phyloP scores from a whole-genome alignment of 1,140 invertebrate species.

The Sipha flava region DNA sequence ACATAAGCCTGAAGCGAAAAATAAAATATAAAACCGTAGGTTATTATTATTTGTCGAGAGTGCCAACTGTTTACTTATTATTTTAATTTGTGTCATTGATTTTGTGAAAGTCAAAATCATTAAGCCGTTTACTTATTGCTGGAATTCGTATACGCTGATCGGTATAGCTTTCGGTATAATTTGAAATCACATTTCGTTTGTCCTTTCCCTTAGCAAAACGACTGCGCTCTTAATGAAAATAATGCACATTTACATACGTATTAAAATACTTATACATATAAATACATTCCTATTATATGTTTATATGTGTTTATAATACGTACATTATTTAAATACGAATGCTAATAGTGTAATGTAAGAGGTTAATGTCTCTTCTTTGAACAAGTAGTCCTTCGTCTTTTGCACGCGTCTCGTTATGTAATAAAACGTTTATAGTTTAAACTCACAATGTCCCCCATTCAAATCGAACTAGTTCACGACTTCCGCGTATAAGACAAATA shows the following conservation, averaged over 20 bases:
- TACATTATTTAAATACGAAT: not conserved
- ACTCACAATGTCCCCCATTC: not conserved
- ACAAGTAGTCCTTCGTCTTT: not conserved
- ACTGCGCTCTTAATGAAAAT: not conserved
- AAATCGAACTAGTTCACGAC: not conserved
- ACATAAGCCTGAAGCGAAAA: too few relatives aligned
- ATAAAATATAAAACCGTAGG: too few relatives aligned
- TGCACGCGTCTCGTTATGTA: not conserved
- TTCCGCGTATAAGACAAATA: too few relatives aligned
- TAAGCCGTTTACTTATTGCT: not conserved
- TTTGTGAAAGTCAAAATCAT: not conserved
- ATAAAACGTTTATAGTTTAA: not conserved
- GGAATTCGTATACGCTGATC: too few relatives aligned
- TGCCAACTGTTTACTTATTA: too few relatives aligned
- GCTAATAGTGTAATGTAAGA: not conserved
- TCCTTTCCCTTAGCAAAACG: not conserved
- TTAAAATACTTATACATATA: not conserved
- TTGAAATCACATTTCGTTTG: not conserved
- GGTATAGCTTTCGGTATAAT: too few relatives aligned
- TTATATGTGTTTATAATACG: not conserved
- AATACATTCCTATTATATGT: not conserved
- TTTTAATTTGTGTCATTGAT: too few relatives aligned
- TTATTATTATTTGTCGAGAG: too few relatives aligned
- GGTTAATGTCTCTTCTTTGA: not conserved
- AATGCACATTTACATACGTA: not conserved